Conservation (phyloP, 2,797 vertebrate species). For the Sardinella longiceps region DNA sequence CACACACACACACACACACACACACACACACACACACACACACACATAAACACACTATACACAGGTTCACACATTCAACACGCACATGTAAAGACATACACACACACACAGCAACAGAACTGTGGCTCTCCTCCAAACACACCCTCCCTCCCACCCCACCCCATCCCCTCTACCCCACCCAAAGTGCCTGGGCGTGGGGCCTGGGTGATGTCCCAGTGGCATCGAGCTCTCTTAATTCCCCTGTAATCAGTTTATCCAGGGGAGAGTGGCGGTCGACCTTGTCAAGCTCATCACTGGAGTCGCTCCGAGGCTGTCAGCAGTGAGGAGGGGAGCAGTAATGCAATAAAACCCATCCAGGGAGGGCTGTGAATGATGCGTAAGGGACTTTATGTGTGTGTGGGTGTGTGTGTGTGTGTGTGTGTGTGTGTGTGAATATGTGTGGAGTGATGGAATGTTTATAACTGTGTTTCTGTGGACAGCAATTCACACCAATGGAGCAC, state of each 20-base stretch:
- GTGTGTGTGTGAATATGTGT: slow-evolving; percentile 14
- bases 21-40: background rate
- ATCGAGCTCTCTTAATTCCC: slow-evolving; percentile 38
- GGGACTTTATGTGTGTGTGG: background rate
- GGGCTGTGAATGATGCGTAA: background rate
- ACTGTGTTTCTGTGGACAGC: background rate
- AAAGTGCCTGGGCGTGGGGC: background rate
- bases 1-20: background rate
- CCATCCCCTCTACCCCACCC: too few relatives aligned
- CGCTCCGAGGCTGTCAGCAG: slow-evolving; percentile 46
- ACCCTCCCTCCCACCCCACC: too few relatives aligned
- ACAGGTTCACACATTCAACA: too few relatives aligned
- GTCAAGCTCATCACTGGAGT: slow-evolving; percentile 47
- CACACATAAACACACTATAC: too few relatives aligned
- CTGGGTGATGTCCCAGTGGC: background rate
- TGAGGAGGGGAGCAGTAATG: slow-evolving; percentile 46
- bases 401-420: background rate
- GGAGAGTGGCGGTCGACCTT: slow-evolving; percentile 48
- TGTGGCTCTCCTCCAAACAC: too few relatives aligned
- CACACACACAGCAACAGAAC: too few relatives aligned
- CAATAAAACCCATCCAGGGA: slow-evolving; percentile 42
- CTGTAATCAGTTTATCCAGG: slow-evolving; percentile 50
- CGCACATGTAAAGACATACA: background rate
- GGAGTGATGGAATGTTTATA: background rate
- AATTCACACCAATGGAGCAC: background rate